phyloP scores from a whole-genome alignment of 2,888 invertebrate genomes.

The Dione juno region DNA sequence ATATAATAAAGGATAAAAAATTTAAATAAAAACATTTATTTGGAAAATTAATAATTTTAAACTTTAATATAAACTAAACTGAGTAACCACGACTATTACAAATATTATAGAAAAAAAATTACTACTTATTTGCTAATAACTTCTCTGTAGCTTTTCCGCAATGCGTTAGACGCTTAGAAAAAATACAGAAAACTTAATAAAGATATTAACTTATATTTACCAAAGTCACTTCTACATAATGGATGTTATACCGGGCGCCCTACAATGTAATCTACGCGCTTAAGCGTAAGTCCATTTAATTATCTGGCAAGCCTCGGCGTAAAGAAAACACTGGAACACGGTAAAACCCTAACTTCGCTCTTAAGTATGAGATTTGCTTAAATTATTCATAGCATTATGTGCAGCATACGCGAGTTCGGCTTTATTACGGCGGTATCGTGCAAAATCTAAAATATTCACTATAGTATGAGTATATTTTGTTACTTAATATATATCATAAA shows the following conservation, averaged over 20 bases:
- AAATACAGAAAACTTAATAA: not conserved
- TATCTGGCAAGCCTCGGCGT: conserved; percentile 59
- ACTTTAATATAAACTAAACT: too few species aligned
- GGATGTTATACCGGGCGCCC: conserved; percentile 47
- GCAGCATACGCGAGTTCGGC: conserved; percentile 45
- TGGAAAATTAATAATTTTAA: too few species aligned
- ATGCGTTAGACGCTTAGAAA: not conserved
- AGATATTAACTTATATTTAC: conserved; percentile 25
- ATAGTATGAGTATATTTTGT: not conserved
- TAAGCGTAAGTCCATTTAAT: conserved; percentile 71
- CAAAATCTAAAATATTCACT: conserved; percentile 19
- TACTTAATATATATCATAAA: too few species aligned
- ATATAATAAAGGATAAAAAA: too few species aligned
- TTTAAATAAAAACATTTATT: too few species aligned
- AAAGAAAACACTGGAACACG: conserved; percentile 64
- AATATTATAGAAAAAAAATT: not conserved
- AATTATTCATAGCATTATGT: conserved; percentile 61
- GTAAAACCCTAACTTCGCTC: conserved; percentile 50
- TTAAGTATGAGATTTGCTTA: conserved; percentile 57
- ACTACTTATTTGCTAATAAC: too few species aligned
- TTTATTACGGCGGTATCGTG: conserved; percentile 28
- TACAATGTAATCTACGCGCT: conserved; percentile 60
- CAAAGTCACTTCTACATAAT: conserved; percentile 7
- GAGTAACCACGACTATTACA: too few species aligned
- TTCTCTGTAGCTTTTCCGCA: not conserved